Conservation (phyloP, 1,140 invertebrate species). For the Sinella curviseta region DNA sequence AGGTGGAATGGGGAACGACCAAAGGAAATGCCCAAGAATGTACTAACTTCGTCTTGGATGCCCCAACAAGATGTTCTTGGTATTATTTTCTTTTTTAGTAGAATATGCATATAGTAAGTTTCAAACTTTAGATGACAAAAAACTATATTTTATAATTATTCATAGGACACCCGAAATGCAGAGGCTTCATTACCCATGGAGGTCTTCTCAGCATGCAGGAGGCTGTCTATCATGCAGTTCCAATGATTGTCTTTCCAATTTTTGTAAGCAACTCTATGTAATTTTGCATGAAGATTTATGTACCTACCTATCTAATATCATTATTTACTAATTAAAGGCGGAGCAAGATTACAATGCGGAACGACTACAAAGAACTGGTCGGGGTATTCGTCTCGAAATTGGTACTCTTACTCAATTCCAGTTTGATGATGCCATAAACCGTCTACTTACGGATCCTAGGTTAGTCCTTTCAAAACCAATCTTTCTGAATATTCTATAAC, state of each 20-base stretch:
- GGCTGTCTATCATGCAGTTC: conserved; percentile 75
- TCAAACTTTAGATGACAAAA: too few species aligned
- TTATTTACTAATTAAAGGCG: too few species aligned
- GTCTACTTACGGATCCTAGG: not conserved
- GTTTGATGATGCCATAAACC: not conserved
- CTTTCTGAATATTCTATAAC: too few species aligned
- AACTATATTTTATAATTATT: conserved; percentile 41
- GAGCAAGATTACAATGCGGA: conserved; percentile 26
- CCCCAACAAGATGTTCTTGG: conserved; percentile 79
- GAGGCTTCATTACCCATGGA: conserved; percentile 77
- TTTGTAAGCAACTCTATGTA: conserved; percentile 45
- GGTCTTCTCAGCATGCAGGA: conserved; percentile 78
- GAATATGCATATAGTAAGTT: too few species aligned
- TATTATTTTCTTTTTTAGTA: too few species aligned
- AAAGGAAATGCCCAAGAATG: conserved; percentile 68
- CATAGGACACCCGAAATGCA: conserved; percentile 69
- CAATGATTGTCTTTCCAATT: conserved; percentile 62
- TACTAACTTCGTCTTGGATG: conserved; percentile 71
- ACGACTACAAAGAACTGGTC: conserved; percentile 1
- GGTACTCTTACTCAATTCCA: not conserved
- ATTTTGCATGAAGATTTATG: too few species aligned
- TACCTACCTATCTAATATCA: too few species aligned
- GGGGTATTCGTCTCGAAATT: conserved; percentile 6
- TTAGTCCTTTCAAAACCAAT: too few species aligned
- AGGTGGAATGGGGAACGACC: conserved; percentile 69